phyloP scores from a whole-genome alignment of 2,888 invertebrate genomes.

The Lumbricus terrestris region DNA sequence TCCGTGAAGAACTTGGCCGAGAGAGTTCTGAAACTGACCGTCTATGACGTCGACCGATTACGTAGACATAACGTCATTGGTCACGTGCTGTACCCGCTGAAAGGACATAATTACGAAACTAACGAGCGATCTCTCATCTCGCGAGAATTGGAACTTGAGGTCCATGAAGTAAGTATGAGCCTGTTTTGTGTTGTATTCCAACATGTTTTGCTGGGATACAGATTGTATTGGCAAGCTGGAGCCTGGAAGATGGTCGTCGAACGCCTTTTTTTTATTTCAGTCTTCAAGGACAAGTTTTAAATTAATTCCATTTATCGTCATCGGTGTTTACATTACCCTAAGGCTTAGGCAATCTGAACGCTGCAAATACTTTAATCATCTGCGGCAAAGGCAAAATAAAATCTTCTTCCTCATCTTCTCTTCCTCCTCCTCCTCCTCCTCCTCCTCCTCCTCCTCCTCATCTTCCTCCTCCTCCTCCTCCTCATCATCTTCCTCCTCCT shows the following conservation, averaged over 20 bases:
- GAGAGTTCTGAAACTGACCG: conserved; percentile 71
- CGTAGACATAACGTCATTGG: conserved; percentile 70
- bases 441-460: no score
- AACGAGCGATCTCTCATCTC: conserved; percentile 54
- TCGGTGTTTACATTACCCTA: background rate
- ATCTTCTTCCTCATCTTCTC: no score
- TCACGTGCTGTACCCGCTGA: conserved; percentile 62
- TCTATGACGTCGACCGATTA: conserved; percentile 71
- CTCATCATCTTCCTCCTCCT: no score
- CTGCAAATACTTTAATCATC: no score
- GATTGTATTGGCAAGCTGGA: background rate
- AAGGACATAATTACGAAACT: conserved; percentile 32
- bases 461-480: no score
- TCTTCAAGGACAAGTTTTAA: background rate
- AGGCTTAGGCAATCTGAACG: background rate
- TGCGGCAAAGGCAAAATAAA: no score
- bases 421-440: no score
- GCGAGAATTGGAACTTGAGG: conserved; percentile 58
- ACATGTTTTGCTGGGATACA: background rate
- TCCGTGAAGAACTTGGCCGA: conserved; percentile 71
- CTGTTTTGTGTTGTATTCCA: background rate
- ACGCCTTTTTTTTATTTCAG: background rate
- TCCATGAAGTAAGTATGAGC: conserved; percentile 50
- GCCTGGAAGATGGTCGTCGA: background rate
- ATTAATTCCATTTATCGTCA: background rate